Evolutionary conservation across 2,797 vertebrate species (phyloP).

Genomic region (Sciaenops ocellatus): DNA sequence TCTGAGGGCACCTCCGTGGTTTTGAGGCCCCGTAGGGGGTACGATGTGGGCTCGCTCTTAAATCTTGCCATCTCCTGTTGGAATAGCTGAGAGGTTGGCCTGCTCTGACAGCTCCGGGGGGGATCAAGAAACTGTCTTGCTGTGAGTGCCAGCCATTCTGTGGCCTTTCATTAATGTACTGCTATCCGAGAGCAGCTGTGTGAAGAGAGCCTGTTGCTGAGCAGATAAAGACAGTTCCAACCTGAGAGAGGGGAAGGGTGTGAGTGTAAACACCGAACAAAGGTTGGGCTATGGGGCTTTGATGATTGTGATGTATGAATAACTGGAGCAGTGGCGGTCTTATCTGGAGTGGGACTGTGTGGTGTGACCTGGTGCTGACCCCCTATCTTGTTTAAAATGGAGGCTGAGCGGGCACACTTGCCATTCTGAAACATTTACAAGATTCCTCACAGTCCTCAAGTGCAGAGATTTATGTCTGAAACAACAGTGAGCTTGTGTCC

Average conservation of each 20-base stretch:
- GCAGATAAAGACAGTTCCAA: conserved; percentile 76
- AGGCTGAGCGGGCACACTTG: conserved; percentile 37
- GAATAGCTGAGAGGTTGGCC: conserved; percentile 63
- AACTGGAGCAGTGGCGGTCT: conserved; percentile 51
- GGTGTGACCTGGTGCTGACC: conserved; percentile 34
- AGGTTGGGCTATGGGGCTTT: conserved; percentile 52
- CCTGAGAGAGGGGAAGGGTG: conserved; percentile 20
- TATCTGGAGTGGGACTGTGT: conserved; percentile 59
- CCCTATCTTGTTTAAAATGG: conserved; percentile 48
- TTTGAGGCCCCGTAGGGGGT: conserved; percentile 13
- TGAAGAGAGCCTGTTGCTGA: conserved; percentile 78
- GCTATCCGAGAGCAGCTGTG: conserved; percentile 80
- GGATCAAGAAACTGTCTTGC: conserved; percentile 57
- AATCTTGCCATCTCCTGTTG: conserved; percentile 51
- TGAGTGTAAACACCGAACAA: conserved; percentile 66
- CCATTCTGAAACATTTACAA: conserved; percentile 63
- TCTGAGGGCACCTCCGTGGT: conserved; percentile 23
- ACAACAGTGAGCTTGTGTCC: conserved; percentile 33
- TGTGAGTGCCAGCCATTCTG: conserved; percentile 58
- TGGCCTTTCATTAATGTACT: conserved; percentile 67
- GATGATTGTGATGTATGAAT: conserved; percentile 48
- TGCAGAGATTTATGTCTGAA: conserved; percentile 54
- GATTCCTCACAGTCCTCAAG: conserved; percentile 62
- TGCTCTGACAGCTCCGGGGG: conserved; percentile 49
- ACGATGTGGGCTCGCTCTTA: conserved; percentile 37